Percentiles rank a stretch among this genome's conserved stretches.
phyloP scores from a whole-genome alignment of 1,140 invertebrate genomes.

The Cydia fagiglandana region DNA sequence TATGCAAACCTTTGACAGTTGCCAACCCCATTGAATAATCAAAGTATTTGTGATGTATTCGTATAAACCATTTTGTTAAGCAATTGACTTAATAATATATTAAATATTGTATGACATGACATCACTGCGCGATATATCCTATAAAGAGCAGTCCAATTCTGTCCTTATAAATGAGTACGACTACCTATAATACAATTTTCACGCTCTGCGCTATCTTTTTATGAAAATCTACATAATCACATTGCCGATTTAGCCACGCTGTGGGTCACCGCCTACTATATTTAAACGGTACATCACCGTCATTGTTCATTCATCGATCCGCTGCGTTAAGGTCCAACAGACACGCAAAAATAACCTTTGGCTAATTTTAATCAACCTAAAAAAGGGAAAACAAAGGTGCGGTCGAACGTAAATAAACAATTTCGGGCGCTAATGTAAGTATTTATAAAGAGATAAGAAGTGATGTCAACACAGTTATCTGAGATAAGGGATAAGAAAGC shows the following conservation, averaged over 20 bases:
- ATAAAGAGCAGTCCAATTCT: background rate
- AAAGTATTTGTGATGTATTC: background rate
- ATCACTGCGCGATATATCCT: background rate
- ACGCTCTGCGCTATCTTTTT: background rate
- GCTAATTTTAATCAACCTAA: slow-evolving; percentile 45
- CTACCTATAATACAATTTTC: background rate
- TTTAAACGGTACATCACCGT: background rate
- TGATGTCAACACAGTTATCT: slow-evolving; percentile 43
- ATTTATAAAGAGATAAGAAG: slow-evolving; percentile 5
- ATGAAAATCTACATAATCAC: slow-evolving; percentile 19
- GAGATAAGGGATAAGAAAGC: slow-evolving; percentile 50
- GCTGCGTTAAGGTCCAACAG: slow-evolving; percentile 7
- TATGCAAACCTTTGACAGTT: too few species aligned
- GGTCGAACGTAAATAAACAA: slow-evolving; percentile 26
- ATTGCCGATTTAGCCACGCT: background rate
- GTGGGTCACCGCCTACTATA: slow-evolving; percentile 16
- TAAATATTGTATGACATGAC: background rate
- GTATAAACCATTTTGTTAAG: too few species aligned
- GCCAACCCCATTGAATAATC: background rate
- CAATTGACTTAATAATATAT: background rate
- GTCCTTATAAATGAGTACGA: background rate
- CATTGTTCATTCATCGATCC: slow-evolving; percentile 21
- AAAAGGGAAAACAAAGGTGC: slow-evolving; percentile 23
- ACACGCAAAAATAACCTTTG: slow-evolving; percentile 39
- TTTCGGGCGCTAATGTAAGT: slow-evolving; percentile 9